These are phyloP conservation scores for Athetis lepigone DNA, from an alignment of 2,888 invertebrate genomes.

Conservation along the genomic window DNA sequence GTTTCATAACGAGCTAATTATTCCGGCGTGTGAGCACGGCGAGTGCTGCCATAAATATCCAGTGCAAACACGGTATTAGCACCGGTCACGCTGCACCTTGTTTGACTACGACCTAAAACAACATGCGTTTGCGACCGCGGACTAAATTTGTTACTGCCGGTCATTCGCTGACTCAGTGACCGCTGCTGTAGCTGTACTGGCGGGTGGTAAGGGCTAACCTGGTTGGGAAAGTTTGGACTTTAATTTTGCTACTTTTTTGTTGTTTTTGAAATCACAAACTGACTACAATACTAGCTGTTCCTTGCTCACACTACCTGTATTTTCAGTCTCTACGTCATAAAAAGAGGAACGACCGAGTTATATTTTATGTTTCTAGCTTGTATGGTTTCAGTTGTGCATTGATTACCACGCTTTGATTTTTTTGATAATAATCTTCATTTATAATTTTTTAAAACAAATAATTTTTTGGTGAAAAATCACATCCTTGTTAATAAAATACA, in stretches of 20 bases:
- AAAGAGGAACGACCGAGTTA: too few relatives aligned
- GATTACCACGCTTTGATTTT: too few relatives aligned
- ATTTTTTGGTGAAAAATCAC: too few relatives aligned
- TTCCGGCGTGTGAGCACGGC: conserved; percentile 82
- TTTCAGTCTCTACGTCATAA: too few relatives aligned
- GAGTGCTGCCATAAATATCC: conserved; percentile 87
- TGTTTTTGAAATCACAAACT: background rate
- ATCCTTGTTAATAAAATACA: too few relatives aligned
- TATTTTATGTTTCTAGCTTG: too few relatives aligned
- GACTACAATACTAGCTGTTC: too few relatives aligned
- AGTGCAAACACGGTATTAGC: conserved; percentile 87
- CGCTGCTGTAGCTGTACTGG: conserved; percentile 74
- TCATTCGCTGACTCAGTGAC: conserved; percentile 87
- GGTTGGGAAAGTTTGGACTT: background rate
- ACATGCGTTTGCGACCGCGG: conserved; percentile 87
- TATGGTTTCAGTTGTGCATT: too few relatives aligned
- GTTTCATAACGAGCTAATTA: conserved; percentile 89
- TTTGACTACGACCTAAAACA: conserved; percentile 89
- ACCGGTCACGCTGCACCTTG: conserved; percentile 87
- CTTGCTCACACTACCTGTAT: too few relatives aligned
- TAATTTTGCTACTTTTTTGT: background rate
- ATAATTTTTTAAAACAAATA: too few relatives aligned
- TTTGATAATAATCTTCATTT: too few relatives aligned
- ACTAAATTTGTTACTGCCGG: conserved; percentile 86
- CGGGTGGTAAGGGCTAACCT: conserved; percentile 56